Evolutionary conservation across 2,113 vertebrate genomes (phyloP).

Genomic region (Prunella fulvescens): DNA sequence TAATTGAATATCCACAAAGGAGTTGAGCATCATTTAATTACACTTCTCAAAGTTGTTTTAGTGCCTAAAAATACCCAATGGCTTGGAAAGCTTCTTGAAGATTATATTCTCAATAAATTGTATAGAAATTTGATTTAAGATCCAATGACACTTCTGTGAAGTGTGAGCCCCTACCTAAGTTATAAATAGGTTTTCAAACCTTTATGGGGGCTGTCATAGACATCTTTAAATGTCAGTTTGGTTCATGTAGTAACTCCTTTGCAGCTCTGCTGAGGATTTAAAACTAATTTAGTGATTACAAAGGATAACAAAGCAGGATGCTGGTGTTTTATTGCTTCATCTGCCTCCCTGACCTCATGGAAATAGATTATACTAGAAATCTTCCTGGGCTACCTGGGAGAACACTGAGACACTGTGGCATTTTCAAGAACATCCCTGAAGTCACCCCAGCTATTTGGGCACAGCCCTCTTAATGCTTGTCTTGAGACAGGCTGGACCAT

Average conservation of each 20-base stretch:
- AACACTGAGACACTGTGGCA: fast-evolving
- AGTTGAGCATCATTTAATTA: background rate
- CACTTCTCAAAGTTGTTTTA: background rate
- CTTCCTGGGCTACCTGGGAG: background rate
- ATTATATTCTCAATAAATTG: background rate
- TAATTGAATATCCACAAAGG: background rate
- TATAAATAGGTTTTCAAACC: background rate
- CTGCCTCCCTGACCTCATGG: background rate
- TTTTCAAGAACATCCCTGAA: background rate
- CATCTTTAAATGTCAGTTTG: background rate
- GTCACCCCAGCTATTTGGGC: too few relatives aligned
- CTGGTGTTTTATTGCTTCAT: background rate
- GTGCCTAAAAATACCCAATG: background rate
- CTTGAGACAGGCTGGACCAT: background rate
- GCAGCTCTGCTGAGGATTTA: background rate
- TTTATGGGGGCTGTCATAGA: background rate
- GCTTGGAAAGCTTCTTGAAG: background rate
- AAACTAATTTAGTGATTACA: background rate
- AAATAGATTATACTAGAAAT: background rate
- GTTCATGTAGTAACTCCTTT: background rate
- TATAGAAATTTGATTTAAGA: background rate
- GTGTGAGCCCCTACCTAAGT: background rate
- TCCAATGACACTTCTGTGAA: background rate
- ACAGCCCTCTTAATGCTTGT: background rate
- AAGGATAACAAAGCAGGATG: background rate